These are phyloP conservation scores for Peromyscus eremicus DNA, from an alignment of 2,797 vertebrate genomes.

Conservation along the genomic window DNA sequence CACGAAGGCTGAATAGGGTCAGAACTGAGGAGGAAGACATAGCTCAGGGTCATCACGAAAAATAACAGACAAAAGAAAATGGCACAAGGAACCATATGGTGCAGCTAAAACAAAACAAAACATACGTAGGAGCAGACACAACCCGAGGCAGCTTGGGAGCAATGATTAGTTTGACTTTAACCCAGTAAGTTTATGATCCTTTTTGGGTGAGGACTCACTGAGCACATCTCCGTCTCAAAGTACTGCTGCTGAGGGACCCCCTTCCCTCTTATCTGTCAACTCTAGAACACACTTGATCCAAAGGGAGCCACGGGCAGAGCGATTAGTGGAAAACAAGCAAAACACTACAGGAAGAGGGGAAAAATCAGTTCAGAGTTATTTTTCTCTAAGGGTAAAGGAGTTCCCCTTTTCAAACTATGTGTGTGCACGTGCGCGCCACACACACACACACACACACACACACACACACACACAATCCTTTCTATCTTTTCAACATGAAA, in stretches of 20 bases:
- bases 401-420: constrained; percentile 71
- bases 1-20: constrained; percentile 89
- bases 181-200: constrained; percentile 91
- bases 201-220: constrained; percentile 89
- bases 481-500: constrained; percentile 74
- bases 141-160: constrained; percentile 88
- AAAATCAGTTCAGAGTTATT: constrained; percentile 73
- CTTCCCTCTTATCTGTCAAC: constrained; percentile 84
- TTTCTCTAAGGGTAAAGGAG: constrained; percentile 81
- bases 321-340: constrained; percentile 12
- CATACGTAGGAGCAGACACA: constrained; percentile 70
- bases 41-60: constrained; percentile 90
- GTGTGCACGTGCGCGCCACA: constrained; percentile 55
- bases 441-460: neutral
- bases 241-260: constrained; percentile 85
- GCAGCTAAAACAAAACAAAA: constrained; percentile 87
- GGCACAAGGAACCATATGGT: constrained; percentile 91
- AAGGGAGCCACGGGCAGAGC: constrained; percentile 63
- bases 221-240: constrained; percentile 86
- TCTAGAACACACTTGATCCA: constrained; percentile 77
- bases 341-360: constrained; percentile 43
- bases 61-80: constrained; percentile 87
- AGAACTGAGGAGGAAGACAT: constrained; percentile 88
- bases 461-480: constrained; percentile 71
- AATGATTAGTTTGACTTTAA: constrained; percentile 87